Conservation (phyloP, 64 coral and sea anemone species). For the Acropora yongei region DNA sequence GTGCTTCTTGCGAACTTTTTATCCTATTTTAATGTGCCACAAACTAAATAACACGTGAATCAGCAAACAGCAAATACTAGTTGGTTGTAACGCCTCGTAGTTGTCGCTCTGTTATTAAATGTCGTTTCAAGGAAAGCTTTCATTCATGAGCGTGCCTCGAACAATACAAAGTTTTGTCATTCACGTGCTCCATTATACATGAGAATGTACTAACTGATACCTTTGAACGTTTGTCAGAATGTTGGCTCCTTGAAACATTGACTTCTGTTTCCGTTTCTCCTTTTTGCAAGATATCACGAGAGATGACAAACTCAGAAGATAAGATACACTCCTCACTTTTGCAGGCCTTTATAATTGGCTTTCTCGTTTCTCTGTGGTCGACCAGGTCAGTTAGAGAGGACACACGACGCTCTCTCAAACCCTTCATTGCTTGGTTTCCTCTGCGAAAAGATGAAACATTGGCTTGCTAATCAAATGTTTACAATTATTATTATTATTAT, state of each 20-base stretch:
- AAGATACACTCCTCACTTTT: conserved; percentile 21
- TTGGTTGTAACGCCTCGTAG: no score
- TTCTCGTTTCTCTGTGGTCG: neutral
- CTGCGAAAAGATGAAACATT: neutral
- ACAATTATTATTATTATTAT: no score
- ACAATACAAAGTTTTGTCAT: no score
- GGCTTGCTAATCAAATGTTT: no score
- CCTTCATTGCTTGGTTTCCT: neutral
- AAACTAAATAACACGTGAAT: no score
- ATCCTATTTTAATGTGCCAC: no score
- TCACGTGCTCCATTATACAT: no score
- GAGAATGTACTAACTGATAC: neutral
- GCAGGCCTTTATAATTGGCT: neutral
- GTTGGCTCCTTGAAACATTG: neutral
- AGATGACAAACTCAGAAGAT: neutral
- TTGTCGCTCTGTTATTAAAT: no score
- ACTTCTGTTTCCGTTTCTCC: neutral
- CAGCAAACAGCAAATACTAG: no score
- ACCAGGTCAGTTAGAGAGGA: conserved; percentile 31
- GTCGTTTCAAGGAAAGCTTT: no score
- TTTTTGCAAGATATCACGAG: neutral
- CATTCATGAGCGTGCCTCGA: no score
- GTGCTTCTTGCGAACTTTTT: no score
- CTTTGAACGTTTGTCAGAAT: neutral
- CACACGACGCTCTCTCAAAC: neutral